A percentile compares a stretch with the other conserved stretches of the same genome.
Conservation (phyloP, 53 echinoderm and acorn worm species). For the Glandiceps talaboti region DNA sequence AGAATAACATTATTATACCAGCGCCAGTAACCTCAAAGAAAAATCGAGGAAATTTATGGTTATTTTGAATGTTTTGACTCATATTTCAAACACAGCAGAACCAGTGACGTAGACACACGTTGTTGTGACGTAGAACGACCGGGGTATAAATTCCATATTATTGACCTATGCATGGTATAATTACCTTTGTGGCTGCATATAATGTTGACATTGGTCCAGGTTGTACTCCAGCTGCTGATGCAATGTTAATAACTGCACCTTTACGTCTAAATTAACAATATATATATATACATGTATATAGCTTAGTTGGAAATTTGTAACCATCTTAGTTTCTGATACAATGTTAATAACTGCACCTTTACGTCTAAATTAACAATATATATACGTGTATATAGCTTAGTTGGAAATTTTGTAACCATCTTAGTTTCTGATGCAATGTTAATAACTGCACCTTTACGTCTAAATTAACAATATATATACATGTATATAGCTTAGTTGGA, state of each 20-base stretch:
- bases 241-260: slow-evolving; percentile 67
- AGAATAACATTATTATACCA: too few species aligned
- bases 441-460: slow-evolving; percentile 73
- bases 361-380: too few species aligned
- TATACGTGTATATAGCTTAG: background rate
- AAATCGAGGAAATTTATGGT: too few species aligned
- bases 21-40: too few species aligned
- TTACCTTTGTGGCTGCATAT: slow-evolving; percentile 82
- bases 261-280: slow-evolving; percentile 73
- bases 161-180: too few species aligned
- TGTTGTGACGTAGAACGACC: too few species aligned
- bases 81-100: too few species aligned
- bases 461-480: slow-evolving; percentile 15
- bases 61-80: too few species aligned
- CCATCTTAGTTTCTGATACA: too few species aligned
- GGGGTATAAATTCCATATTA: too few species aligned
- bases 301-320: background rate
- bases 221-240: slow-evolving; percentile 64
- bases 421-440: slow-evolving; percentile 76
- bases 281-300: background rate
- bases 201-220: slow-evolving; percentile 64
- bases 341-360: too few species aligned
- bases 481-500: background rate
- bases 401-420: background rate
- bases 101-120: too few species aligned